Evolutionary conservation across 2,888 invertebrate species (phyloP).

Genomic region (Thymelicus lineola): DNA sequence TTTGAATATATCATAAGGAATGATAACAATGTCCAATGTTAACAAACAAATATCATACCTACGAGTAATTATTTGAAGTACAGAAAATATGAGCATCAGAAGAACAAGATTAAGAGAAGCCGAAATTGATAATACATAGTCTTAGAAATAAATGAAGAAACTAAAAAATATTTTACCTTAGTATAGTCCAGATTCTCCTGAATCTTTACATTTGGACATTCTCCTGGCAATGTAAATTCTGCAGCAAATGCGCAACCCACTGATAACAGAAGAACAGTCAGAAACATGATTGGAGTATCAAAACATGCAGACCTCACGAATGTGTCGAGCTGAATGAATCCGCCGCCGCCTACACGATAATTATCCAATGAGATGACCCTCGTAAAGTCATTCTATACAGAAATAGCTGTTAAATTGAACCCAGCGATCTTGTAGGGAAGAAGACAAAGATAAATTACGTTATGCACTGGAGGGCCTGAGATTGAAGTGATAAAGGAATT

Average conservation of each 20-base stretch:
- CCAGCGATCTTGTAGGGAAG: conserved; percentile 42
- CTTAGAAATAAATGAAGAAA: neutral
- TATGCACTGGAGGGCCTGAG: neutral
- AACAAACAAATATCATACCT: neutral
- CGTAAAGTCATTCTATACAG: conserved; percentile 58
- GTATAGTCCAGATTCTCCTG: conserved; percentile 74
- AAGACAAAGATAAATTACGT: conserved; percentile 22
- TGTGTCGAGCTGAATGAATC: conserved; percentile 57
- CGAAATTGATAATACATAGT: no score
- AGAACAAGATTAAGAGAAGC: neutral
- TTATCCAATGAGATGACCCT: conserved; percentile 73
- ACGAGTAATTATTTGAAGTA: neutral
- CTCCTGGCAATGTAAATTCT: conserved; percentile 69
- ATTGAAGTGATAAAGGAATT: neutral
- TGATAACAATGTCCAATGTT: neutral
- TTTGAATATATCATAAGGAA: no score
- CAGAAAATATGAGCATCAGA: neutral
- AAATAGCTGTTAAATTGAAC: conserved; percentile 53
- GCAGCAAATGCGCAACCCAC: conserved; percentile 42
- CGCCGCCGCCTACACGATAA: conserved; percentile 65
- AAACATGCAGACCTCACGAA: conserved; percentile 51
- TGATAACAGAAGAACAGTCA: conserved; percentile 34
- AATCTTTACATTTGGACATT: conserved; percentile 69
- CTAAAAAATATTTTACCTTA: conserved; percentile 56
- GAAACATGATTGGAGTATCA: conserved; percentile 21